Conservation (phyloP, 2,888 invertebrate species). For the Caenorhabditis angaria region DNA sequence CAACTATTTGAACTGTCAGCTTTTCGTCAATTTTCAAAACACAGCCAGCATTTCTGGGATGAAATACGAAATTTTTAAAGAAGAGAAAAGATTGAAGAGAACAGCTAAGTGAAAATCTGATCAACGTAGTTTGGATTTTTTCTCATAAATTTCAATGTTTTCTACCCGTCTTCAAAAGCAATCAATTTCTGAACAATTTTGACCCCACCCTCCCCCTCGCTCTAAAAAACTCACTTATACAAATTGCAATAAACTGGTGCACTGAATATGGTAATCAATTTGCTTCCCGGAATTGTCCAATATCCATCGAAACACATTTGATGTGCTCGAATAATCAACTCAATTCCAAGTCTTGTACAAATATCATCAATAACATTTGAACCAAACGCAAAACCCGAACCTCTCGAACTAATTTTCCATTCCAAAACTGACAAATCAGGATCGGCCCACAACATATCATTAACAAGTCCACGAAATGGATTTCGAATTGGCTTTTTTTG, state of each 20-base stretch:
- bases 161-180: not conserved
- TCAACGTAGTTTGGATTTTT: too few relatives aligned
- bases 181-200: not conserved
- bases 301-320: constrained; percentile 60
- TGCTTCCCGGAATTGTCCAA: constrained; percentile 46
- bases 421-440: constrained; percentile 50
- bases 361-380: constrained; percentile 47
- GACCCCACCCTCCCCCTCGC: too few relatives aligned
- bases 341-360: constrained; percentile 44
- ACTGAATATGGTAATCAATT: constrained; percentile 54
- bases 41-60: constrained; percentile 45
- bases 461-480: constrained; percentile 53
- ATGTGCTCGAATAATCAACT: constrained; percentile 53
- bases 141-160: not conserved
- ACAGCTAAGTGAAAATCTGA: too few relatives aligned
- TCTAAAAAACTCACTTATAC: constrained; percentile 29
- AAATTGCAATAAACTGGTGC: constrained; percentile 59
- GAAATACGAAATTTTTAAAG: not conserved
- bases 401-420: constrained; percentile 55
- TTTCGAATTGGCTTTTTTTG: constrained; percentile 43
- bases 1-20: constrained; percentile 43
- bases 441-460: constrained; percentile 63
- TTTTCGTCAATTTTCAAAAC: constrained; percentile 46
- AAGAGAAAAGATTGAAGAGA: too few relatives aligned
- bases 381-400: constrained; percentile 60